phyloP scores from a whole-genome alignment of 2,113 vertebrate species.

The Ciconia stormi region DNA sequence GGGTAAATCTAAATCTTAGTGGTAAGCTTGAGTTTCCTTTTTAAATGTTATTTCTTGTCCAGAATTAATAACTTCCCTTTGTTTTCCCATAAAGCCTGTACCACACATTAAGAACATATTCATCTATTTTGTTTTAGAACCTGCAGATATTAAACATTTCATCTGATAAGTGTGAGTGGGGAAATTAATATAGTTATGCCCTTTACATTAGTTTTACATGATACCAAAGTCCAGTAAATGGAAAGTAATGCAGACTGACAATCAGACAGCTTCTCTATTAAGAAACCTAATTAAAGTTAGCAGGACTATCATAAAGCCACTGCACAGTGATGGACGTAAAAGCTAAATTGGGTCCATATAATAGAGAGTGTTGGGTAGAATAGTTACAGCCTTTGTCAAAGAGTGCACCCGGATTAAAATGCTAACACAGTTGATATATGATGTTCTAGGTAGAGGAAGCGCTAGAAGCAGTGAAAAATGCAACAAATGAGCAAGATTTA shows the following conservation, averaged over 20 bases:
- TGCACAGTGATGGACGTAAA: neutral
- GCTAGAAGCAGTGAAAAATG: slow-evolving; percentile 93
- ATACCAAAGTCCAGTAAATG: neutral
- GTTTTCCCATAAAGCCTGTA: neutral
- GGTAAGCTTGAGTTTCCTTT: neutral
- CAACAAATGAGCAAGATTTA: slow-evolving; percentile 95
- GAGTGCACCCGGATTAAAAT: neutral
- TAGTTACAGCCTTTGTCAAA: neutral
- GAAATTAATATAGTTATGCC: neutral
- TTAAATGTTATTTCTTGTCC: neutral
- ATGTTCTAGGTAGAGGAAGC: slow-evolving; percentile 89
- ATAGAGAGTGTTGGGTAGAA: neutral
- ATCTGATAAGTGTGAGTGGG: neutral
- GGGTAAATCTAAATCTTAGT: neutral
- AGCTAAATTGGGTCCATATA: neutral
- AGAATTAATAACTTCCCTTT: neutral
- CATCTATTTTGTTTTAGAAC: neutral
- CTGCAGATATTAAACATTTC: neutral
- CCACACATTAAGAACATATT: neutral
- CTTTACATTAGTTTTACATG: neutral
- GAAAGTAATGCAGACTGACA: neutral
- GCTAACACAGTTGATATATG: neutral
- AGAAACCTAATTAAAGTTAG: neutral
- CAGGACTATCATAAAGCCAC: neutral
- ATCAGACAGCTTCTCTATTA: neutral